Evolutionary conservation across 2,797 vertebrate species (phyloP), one percentile per base, ranked within the genome.

Genomic region (Characodon lateralis): DNA sequence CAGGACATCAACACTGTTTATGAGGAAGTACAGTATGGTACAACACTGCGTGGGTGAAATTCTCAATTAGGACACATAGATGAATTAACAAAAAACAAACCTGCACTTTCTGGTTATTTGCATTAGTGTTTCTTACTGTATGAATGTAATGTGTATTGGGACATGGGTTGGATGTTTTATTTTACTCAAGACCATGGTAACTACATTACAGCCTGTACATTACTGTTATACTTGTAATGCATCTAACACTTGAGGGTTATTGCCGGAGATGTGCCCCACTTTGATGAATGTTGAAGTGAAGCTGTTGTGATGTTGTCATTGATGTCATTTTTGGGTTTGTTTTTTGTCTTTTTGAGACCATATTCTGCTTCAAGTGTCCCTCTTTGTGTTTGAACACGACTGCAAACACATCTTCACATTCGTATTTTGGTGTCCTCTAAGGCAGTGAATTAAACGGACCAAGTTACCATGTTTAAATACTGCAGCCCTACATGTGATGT

Each of bases 11-110:
- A 73, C 35, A 61, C 35, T 51, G 28, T 39, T 61, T 63, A 22
- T 70, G 73, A 24, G 28, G 18, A 76, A 83, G 66, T 43, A 20
- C 61, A 22, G 4, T 26, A 55, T 43, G 35, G 20, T 8, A 73
- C 85, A 91, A 88, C 89, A 82, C 83, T 72, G 41, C 9, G 0
- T 71, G 39, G 46, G 4, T n/a, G 14, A 77, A n/a, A 68, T 56
- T 16, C 6, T 43, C 4, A 51, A 28, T 71, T 46, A 35, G 14
- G 14, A 48, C 58, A 14, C 13, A 18, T 12, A 24, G 28, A 71
- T 58, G 0, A 46, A n/a, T 46, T 48, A 61, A 7, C 43, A 48
- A 22, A 71, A 14, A 63, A 71, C 6, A 55, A 6, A 68, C 4
- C 1, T 14, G 50, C 26, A 56, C 39, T 76, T 77, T 22, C 48